Evolutionary conservation across 2,888 invertebrate genomes (phyloP).

Genomic region (Lithophane leautieri): DNA sequence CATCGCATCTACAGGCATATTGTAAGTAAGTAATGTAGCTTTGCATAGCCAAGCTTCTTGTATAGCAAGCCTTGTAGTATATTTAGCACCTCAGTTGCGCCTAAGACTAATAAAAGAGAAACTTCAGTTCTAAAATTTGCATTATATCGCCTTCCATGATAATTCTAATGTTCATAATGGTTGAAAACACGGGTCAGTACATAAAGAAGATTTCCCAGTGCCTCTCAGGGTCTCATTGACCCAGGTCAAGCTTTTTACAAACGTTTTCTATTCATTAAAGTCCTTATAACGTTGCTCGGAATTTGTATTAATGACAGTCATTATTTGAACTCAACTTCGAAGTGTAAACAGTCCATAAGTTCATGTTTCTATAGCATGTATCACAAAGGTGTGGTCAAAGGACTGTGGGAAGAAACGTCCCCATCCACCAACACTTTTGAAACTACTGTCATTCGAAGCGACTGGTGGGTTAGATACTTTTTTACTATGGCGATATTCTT

Average conservation of each 20-base stretch:
- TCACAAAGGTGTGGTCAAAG: neutral
- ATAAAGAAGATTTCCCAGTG: constrained; percentile 9
- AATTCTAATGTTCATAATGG: constrained; percentile 25
- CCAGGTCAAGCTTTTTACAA: constrained; percentile 19
- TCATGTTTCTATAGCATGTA: neutral
- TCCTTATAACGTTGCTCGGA: neutral
- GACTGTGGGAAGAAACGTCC: too few relatives aligned
- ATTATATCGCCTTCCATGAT: constrained; percentile 35
- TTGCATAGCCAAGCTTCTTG: constrained; percentile 13
- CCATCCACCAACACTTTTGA: too few relatives aligned
- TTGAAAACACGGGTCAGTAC: neutral
- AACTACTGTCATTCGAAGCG: too few relatives aligned
- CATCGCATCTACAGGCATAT: neutral
- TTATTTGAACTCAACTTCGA: neutral
- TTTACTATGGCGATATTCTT: too few relatives aligned
- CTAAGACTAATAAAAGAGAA: constrained; percentile 49
- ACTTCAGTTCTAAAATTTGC: constrained; percentile 45
- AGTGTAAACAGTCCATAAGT: neutral
- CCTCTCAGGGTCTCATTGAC: constrained; percentile 1
- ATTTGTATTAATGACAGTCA: neutral
- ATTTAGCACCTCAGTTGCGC: constrained; percentile 30
- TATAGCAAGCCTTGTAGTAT: neutral
- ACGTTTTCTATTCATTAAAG: constrained; percentile 26
- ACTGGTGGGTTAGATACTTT: too few relatives aligned
- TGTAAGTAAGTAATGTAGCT: neutral